Base-by-base conservation (phyloP, 2,113 vertebrate species). In the Poeciliopsis prolifica region DNA sequence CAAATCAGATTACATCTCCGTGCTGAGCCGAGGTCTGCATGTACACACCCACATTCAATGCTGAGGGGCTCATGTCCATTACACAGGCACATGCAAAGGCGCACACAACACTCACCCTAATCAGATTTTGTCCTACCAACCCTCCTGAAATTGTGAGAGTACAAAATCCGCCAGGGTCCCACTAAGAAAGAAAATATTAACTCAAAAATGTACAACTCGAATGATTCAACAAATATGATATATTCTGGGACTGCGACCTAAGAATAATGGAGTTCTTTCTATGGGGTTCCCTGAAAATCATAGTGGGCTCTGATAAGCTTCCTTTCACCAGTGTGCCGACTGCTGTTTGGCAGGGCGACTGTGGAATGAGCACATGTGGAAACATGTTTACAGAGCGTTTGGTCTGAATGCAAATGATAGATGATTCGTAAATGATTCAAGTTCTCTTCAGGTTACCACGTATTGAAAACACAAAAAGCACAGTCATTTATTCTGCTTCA, bases 1-100 rank as follows among this genome's bases (percentile, higher is more conserved):
- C 88, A 93, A 94, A 95, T 93, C 92, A 94, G 93, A 94, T 94
- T 94, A 95, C 85, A 90, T 89, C 81, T 87, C 77, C 37, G 14
- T 89, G 81, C 92, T 90, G 89, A 88, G 89, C 92, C 88, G 86
- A 88, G 87, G 86, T 74, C 88, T 86, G 89, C 77, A 82, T 80
- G 75, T 79, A 72, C 84, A 82, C 85, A 80, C 75, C 76, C 83
- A 86, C 74, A 75, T 74, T 84, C 62, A 86, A 80, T 83, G 80
- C 81, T 82, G 11, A 58, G 7, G 65, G 68, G 31, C 81, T 72
- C 68, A 74, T 28, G 60, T 73, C 35, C 72, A 71, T 28, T 12
- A 62, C 37, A 75, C 76, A 64, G 67, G 77, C 84, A 73, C 65
- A 72, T 65, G 82, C 15, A 61, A 58, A 79, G 40, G 61, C 31